phyloP scores from a whole-genome alignment of 2,797 vertebrate genomes.

The Esox lucius region DNA sequence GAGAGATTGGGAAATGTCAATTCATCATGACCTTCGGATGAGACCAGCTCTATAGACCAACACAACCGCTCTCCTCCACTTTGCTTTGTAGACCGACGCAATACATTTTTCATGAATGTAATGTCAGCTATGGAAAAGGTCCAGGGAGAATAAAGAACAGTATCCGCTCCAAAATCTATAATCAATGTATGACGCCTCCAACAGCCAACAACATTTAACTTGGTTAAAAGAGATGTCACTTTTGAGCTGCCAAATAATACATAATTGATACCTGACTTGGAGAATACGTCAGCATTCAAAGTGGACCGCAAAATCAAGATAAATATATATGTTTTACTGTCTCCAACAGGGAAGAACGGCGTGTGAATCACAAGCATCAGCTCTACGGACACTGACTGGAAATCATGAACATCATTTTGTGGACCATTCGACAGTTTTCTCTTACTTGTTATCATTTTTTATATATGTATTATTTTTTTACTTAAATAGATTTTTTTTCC shows the following conservation, averaged over 20 bases:
- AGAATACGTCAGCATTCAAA: conserved; percentile 69
- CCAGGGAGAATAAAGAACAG: conserved; percentile 20
- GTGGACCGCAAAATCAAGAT: conserved; percentile 63
- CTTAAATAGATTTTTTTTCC: too few relatives aligned
- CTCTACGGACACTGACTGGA: conserved; percentile 2
- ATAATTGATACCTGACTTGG: conserved; percentile 60
- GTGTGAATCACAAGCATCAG: conserved; percentile 30
- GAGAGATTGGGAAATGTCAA: conserved; percentile 55
- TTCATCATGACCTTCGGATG: conserved; percentile 57
- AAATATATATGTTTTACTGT: conserved; percentile 59
- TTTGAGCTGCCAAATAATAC: conserved; percentile 47
- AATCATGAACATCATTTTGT: neutral
- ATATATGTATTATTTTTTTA: too few relatives aligned
- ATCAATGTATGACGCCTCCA: conserved; percentile 56
- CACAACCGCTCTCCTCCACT: conserved; percentile 27
- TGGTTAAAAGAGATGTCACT: conserved; percentile 50
- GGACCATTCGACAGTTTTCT: neutral
- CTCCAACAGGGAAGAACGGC: conserved; percentile 38
- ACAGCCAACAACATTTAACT: conserved; percentile 44
- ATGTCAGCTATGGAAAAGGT: conserved; percentile 24
- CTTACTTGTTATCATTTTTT: too few relatives aligned
- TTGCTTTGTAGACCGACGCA: conserved; percentile 36
- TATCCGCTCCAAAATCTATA: conserved; percentile 40
- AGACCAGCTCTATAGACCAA: conserved; percentile 32
- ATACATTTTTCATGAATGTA: conserved; percentile 1